Evolutionary conservation across 2,797 vertebrate species (phyloP), one percentile per base, ranked within the genome.

Genomic region (Microctenopoma steveboyesi): DNA sequence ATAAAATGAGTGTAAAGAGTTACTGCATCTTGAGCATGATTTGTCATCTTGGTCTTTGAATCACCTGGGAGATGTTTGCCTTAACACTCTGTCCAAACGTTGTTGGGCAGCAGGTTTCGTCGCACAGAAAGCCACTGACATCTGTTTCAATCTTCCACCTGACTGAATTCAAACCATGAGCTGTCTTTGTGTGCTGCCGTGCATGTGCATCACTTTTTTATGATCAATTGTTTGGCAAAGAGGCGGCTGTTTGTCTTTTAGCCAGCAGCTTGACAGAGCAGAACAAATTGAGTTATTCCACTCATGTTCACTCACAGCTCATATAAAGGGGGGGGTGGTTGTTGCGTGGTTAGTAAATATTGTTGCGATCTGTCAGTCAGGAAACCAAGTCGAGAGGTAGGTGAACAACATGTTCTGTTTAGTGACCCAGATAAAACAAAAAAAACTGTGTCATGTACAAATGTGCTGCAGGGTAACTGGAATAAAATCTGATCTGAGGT

Each of bases 201-300:
- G 16, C 58, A 27, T 63, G 30, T 0, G 11, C 68, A 64, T 61
- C 18, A 58, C 48, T 49, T 58, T 89, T 86, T 83, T 84, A 82
- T 76, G 67, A 89, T 84, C 70, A 73, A 65, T 73, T 81, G 82
- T 87, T 85, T 83, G 73, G 77, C 83, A 78, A 81, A 78, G 76
- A 81, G 76, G 76, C 42, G 53, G 39, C 69, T 89, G 87, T 92
- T 92, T 93, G 88, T 82, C 64, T 89, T 90, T 82, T 63, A 67
- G 42, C 66, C 76, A 70, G 74, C 54, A 45, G 76, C 60, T 71
- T 73, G 69, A 82, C 61, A 52, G 70, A 78, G 78, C 64, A 62
- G 84, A 81, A 85, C 77, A 84, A 92, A 93, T 86, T 4, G 39
- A 73, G 69, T 91, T 90, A 91, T 92, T 90, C 85, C 84, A 75